These are phyloP conservation scores for Eudasyphora cyanicolor DNA, from an alignment of 2,888 invertebrate species.

Conservation along the genomic window DNA sequence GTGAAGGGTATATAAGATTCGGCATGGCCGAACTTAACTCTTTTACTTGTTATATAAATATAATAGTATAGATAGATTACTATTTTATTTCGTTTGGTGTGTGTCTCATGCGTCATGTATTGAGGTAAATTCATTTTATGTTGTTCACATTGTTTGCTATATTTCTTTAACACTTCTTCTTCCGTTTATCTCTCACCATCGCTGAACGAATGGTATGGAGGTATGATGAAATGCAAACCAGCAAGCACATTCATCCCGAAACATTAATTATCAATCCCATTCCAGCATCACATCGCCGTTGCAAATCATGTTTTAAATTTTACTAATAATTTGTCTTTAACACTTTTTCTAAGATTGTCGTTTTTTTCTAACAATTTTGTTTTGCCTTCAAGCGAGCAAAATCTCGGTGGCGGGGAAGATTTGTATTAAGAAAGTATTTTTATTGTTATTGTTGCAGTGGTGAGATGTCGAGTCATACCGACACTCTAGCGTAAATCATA, in stretches of 20 bases:
- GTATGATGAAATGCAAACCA: too few relatives aligned
- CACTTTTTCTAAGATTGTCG: conserved; percentile 23
- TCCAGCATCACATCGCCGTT: conserved; percentile 1
- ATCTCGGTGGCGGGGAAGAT: not conserved
- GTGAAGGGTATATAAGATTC: too few relatives aligned
- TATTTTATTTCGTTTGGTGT: not conserved
- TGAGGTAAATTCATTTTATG: conserved; percentile 17
- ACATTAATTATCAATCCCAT: not conserved
- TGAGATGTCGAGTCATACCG: not conserved
- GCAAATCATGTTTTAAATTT: not conserved
- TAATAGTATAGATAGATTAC: conserved; percentile 24
- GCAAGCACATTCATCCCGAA: not conserved
- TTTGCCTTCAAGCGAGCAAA: not conserved
- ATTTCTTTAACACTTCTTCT: not conserved
- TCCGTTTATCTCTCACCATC: not conserved
- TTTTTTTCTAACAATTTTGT: not conserved
- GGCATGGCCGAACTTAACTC: too few relatives aligned
- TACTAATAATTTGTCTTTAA: conserved; percentile 28
- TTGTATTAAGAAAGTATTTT: conserved; percentile 7
- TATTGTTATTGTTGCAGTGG: not conserved
- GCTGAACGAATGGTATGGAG: too few relatives aligned
- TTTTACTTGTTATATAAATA: too few relatives aligned
- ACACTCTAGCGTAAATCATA: not conserved
- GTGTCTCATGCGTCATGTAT: not conserved
- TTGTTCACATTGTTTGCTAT: too few relatives aligned